Base-by-base conservation (phyloP, 2,888 invertebrate species). In the Escarpia spicata region DNA sequence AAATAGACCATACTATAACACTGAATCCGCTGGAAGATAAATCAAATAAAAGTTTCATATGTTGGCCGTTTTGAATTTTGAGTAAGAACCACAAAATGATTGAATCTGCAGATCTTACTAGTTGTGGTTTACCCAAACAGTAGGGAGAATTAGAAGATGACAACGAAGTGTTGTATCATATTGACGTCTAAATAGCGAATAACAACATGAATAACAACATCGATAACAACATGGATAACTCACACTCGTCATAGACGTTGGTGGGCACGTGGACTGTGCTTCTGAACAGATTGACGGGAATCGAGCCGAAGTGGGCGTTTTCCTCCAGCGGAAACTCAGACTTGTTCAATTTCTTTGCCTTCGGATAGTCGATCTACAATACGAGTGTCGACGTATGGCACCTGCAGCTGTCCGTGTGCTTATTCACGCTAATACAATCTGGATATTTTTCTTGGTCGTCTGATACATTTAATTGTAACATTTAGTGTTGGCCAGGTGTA, bases 201-300 rank as follows among this genome's bases (percentile, higher is more conserved):
- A 26, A 19, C 19, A 75, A 75, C 26, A n/a, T 26, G 75, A 26
- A 0, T 26, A 4, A 95, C 95, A 75, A 75, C 26, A n/a, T 26
- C n/a, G n/a, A 26, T 75, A 26, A 19, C 19, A 75, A 75, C 26
- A n/a, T 26, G 75, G 75, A 0, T 26, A 4, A 95, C 95, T 94
- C 94, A 96, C 98, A 97, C 97, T 97, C 97, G 96, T 98, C 98
- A 97, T 97, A 99, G 93, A 99, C 98, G 97, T 99, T 99, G 58
- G 98, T 98, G 6, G 99, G 99, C 45, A 99, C 98, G 96, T 99
- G 99, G 92, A 99, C 98, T 94, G 99, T 98, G 93, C 96, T 96
- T 92, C 93, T 98, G 96, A 98, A 98, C 26, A 98, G 98, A 93
- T 98, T 96, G 12, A 96, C 95, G 8, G 94, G 94, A 26, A 95